Percentiles rank a stretch among this genome's conserved stretches.
Conservation (phyloP, 2,113 vertebrate species). For the Eolophus roseicapilla region DNA sequence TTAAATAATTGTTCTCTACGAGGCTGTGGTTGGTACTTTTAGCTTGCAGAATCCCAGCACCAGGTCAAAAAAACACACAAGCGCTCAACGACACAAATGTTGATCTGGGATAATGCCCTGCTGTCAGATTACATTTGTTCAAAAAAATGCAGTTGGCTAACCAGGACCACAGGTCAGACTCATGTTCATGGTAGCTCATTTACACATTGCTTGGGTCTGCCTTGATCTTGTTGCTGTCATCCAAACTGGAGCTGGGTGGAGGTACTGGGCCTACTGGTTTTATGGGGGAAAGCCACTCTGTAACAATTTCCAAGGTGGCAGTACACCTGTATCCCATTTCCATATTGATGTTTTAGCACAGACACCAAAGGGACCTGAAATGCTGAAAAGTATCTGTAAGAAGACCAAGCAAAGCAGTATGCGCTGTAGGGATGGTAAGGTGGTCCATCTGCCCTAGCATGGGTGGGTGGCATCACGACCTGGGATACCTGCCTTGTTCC, state of each 20-base stretch:
- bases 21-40: not conserved
- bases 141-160: not conserved
- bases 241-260: not conserved
- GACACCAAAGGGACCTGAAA: not conserved
- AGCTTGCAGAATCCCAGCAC: not conserved
- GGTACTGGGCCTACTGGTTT: not conserved
- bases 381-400: not conserved
- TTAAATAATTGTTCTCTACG: not conserved
- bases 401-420: not conserved
- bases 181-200: not conserved
- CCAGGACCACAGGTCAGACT: not conserved
- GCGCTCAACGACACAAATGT: not conserved
- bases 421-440: not conserved
- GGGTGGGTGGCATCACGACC: not conserved
- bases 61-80: not conserved
- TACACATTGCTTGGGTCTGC: not conserved
- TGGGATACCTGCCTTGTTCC: not conserved
- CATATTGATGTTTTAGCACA: not conserved
- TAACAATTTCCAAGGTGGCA: not conserved
- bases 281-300: not conserved
- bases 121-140: conserved; percentile 13
- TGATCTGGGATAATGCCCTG: not conserved
- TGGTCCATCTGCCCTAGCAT: not conserved
- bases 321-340: not conserved
- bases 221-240: not conserved